Conservation (phyloP, 2,888 invertebrate genomes). For the Scelioninae gen. 1 region DNA sequence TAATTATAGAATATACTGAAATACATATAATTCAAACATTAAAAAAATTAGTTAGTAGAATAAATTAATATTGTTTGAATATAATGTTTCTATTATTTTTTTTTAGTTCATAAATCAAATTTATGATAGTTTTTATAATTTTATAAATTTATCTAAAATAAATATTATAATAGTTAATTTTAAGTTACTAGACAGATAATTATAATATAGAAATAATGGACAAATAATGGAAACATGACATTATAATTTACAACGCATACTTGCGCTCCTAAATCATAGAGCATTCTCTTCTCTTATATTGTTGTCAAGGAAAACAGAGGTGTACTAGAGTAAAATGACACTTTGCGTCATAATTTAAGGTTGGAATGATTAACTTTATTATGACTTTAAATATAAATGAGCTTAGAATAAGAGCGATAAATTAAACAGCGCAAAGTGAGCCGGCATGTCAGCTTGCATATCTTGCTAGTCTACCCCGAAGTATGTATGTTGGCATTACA, state of each 20-base stretch:
- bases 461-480: slow-evolving; percentile 61
- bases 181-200: no score
- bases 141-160: no score
- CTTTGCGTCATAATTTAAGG: slow-evolving; percentile 47
- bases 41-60: no score
- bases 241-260: slow-evolving; percentile 9
- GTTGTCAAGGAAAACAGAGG: slow-evolving; percentile 44
- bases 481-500: slow-evolving; percentile 66
- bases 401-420: slow-evolving; percentile 49
- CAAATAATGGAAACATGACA: background rate
- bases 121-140: no score
- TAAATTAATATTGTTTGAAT: no score
- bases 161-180: no score
- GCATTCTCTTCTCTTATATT: slow-evolving; percentile 14
- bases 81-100: no score
- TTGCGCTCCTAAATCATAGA: slow-evolving; percentile 17
- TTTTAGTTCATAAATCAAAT: no score
- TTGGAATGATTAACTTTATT: slow-evolving; percentile 59
- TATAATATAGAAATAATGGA: no score
- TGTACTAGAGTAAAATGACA: slow-evolving; percentile 36
- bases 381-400: slow-evolving; percentile 61
- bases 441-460: slow-evolving; percentile 52
- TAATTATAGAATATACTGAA: no score
- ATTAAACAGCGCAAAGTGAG: slow-evolving; percentile 62
- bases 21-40: no score